phyloP scores from a whole-genome alignment of 2,113 vertebrate genomes.

The Varanus salvator region DNA sequence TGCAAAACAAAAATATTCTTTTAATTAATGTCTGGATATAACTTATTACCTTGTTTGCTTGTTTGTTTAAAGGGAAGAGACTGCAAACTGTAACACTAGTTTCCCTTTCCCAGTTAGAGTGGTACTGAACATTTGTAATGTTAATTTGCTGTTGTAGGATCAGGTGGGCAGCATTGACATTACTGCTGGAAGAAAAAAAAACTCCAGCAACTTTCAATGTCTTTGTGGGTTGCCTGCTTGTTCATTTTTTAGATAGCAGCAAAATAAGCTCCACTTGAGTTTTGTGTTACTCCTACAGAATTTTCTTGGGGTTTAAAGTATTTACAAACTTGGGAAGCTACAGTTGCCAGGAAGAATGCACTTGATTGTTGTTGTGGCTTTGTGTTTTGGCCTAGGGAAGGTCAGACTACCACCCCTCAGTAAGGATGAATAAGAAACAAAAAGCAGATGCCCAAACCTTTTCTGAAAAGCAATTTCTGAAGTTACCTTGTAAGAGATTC shows the following conservation, averaged over 20 bases:
- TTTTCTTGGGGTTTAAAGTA: background rate
- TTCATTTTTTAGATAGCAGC: background rate
- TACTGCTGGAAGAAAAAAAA: background rate
- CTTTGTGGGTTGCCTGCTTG: background rate
- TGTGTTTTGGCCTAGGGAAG: background rate
- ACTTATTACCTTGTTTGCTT: background rate
- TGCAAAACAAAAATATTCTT: background rate
- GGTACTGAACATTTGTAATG: background rate
- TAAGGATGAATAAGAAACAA: background rate
- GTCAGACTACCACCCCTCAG: too few relatives aligned
- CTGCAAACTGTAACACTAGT: background rate
- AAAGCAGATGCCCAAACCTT: background rate
- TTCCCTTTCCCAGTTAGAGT: background rate
- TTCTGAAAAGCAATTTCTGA: background rate
- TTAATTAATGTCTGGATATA: background rate
- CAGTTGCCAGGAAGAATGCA: background rate
- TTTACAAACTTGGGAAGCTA: background rate
- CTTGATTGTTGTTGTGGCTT: background rate
- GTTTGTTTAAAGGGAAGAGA: background rate
- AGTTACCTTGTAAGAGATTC: background rate
- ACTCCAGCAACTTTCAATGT: background rate
- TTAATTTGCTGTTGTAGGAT: background rate
- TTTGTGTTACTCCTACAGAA: background rate
- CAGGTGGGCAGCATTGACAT: background rate
- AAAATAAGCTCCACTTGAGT: background rate